Evolutionary conservation across 2,113 vertebrate genomes (phyloP), one percentile per base, ranked within the genome.

Genomic region (Scomber japonicus): DNA sequence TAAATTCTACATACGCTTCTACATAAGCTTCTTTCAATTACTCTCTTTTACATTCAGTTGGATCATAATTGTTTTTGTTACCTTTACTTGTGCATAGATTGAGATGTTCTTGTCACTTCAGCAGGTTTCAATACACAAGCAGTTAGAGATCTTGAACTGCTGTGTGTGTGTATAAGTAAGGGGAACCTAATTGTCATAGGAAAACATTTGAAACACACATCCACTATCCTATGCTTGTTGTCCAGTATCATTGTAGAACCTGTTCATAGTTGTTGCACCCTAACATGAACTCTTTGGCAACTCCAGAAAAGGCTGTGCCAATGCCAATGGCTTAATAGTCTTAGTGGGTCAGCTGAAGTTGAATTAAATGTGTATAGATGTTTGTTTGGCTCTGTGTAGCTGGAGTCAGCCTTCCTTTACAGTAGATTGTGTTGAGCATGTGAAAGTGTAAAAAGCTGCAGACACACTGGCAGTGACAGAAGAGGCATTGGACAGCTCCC

Each of bases 401-500:
- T 48, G 12, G 31, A 67, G 56, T 56, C 61, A 48, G 49, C 64
- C 71, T 44, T 68, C 15, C 51, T 64, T 77, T 54, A 46, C 63
- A 46, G 49, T 27, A 63, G 57, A 71, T 61, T 63, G 44, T 71
- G 85, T 74, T 64, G 85, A 61, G 60, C 48, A 57, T 75, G 66
- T 68, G 44, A 72, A 82, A 70, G 57, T 55, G 64, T 62, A 79
- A 77, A 78, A 82, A 80, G 79, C 60, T 71, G 73, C 30, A 51
- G 75, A 65, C 77, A 70, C 71, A 21, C 67, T 57, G 74, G 49
- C 73, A 70, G 66, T 84, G 86, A 80, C 76, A 73, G 72, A 76
- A 51, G 63, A 72, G 59, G 81, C 49, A 40, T 73, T 30, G 75
- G 90, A 78, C 63, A 72, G 68, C 66, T 90, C 72, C 63, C 31